Base-by-base conservation (phyloP, 2,113 vertebrate genomes). In the Grantiella picta region DNA sequence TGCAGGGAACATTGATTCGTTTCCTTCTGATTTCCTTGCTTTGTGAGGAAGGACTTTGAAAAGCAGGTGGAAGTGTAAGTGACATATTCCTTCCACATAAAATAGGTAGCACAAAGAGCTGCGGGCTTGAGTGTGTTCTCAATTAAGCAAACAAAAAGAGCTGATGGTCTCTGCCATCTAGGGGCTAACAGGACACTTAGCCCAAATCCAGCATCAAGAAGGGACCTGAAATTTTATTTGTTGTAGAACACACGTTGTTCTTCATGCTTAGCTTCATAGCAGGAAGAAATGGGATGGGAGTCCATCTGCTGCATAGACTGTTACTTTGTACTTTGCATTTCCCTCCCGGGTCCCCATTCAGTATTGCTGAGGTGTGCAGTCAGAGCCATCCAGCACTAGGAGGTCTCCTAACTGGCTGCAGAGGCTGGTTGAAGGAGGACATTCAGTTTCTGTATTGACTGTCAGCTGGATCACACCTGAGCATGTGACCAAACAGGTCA, bases 21-120 rank as follows among this genome's bases (percentile, higher is more conserved):
- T 93, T 96, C 85, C 88, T 93, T 92, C 75, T 85, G 28, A 61
- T 86, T 95, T 95, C 90, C 65, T 93, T 87, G 75, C 52, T 93
- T 92, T 96, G 79, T 88, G 82, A 70, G 42, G 60, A 90, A 88
- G 54, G 42, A 57, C 76, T 94, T 83, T 28, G 50, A 66, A 92
- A 90, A 81, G 69, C 28, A 65, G 24, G 71, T 92, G 68, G 42
- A 90, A 77, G 23, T 49, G 6, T 12, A 81, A 85, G 44, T 83
- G 61, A 76, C 47, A 84, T 73, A 15, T 80, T 86, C 71, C 76
- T 76, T 90, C 82, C 36, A 57, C 45, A 3, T 42, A 19, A 72
- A 82, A 56, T 19, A 64, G 81, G 60, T 38, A 63, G 31, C 31
- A 82, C 27, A 22, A 56, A 35, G 28, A 59, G 44, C 70, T 40